Conservation (phyloP, 2,888 invertebrate genomes). For the Epistrophe grossulariae region DNA sequence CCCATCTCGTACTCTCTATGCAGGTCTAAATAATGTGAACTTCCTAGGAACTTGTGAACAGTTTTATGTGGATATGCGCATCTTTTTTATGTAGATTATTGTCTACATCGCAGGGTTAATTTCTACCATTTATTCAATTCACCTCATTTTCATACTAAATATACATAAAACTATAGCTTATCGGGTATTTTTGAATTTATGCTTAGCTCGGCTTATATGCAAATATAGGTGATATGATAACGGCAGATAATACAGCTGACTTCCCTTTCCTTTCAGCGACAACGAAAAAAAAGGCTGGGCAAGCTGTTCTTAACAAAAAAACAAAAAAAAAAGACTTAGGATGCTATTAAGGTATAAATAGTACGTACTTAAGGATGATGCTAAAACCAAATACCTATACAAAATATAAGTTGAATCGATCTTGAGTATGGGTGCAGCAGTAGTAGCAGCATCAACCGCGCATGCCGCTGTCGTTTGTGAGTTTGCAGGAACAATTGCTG, state of each 20-base stretch:
- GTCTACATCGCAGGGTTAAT: constrained; percentile 55
- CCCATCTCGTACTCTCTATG: neutral
- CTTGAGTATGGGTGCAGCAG: constrained; percentile 63
- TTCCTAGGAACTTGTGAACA: constrained; percentile 48
- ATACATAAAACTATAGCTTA: constrained; percentile 21
- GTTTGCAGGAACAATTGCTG: constrained; percentile 18
- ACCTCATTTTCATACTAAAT: constrained; percentile 32
- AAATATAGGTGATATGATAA: constrained; percentile 75
- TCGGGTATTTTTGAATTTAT: constrained; percentile 69
- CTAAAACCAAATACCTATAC: neutral
- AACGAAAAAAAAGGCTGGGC: constrained; percentile 13
- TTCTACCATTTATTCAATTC: constrained; percentile 69
- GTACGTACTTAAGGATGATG: constrained; percentile 42
- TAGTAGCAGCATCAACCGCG: neutral
- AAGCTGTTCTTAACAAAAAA: constrained; percentile 25
- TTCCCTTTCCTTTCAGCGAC: constrained; percentile 4
- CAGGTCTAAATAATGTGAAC: constrained; percentile 13
- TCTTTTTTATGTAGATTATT: constrained; percentile 48
- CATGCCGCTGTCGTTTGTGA: constrained; percentile 27
- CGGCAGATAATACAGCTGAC: constrained; percentile 70
- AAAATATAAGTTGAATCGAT: constrained; percentile 42
- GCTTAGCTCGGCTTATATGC: constrained; percentile 69
- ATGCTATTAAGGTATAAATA: constrained; percentile 65
- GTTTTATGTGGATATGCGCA: constrained; percentile 39
- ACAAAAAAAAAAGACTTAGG: constrained; percentile 29